Percentiles rank a stretch among this genome's conserved stretches.
These are phyloP conservation scores for Perizoma flavofasciatum DNA, from an alignment of 2,888 invertebrate genomes.

Conservation along the genomic window DNA sequence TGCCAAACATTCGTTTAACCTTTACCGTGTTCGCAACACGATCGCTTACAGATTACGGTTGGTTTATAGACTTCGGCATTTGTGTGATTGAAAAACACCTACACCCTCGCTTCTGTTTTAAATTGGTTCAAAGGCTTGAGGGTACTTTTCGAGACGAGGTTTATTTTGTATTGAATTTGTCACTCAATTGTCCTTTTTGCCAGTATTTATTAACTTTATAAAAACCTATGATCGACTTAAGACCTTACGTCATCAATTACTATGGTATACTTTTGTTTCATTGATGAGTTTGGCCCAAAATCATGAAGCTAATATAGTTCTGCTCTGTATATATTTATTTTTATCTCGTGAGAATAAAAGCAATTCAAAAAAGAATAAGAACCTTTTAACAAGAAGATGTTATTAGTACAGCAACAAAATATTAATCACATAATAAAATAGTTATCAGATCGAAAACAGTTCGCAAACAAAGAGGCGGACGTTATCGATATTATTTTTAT, in stretches of 20 bases:
- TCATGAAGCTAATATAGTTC: not conserved
- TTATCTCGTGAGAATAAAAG: slow-evolving; percentile 5
- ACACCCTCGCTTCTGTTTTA: slow-evolving; percentile 24
- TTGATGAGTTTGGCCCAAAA: too few relatives aligned
- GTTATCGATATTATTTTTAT: slow-evolving; percentile 32
- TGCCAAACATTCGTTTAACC: slow-evolving; percentile 54
- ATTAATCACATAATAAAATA: slow-evolving; percentile 33
- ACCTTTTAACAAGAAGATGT: slow-evolving; percentile 10
- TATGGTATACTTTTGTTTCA: not conserved
- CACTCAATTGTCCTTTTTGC: too few relatives aligned
- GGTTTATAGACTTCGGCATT: slow-evolving; percentile 41
- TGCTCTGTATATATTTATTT: too few relatives aligned
- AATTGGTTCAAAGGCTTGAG: slow-evolving; percentile 13
- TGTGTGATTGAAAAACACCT: slow-evolving; percentile 36
- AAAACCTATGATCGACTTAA: too few relatives aligned
- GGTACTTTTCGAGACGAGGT: not conserved
- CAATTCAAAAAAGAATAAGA: slow-evolving; percentile 1
- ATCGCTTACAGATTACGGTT: slow-evolving; percentile 45
- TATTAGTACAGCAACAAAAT: slow-evolving; percentile 26
- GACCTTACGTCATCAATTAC: too few relatives aligned
- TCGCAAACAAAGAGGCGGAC: slow-evolving; percentile 35
- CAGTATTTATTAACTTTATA: too few relatives aligned
- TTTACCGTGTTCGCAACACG: slow-evolving; percentile 45
- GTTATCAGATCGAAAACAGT: slow-evolving; percentile 34
- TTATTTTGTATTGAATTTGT: too few relatives aligned